Conservation (phyloP, 2,113 vertebrate genomes). For the Pan troglodytes region DNA sequence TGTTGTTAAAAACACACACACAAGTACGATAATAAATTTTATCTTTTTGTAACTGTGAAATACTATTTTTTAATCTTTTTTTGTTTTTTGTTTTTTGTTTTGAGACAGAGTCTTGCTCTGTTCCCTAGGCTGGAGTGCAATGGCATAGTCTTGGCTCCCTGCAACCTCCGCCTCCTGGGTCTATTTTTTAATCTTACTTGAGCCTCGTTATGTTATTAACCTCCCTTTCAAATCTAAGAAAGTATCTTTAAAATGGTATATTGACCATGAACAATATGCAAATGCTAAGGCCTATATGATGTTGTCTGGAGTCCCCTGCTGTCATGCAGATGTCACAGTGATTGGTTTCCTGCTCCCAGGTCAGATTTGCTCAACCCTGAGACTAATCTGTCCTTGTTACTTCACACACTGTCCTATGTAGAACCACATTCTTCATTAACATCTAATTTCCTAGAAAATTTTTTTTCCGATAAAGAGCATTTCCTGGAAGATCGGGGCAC, state of each 20-base stretch:
- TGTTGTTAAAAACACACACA: not conserved
- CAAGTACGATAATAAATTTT: not conserved
- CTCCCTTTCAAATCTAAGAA: not conserved
- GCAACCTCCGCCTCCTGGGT: too few relatives aligned
- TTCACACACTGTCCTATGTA: not conserved
- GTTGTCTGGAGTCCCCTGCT: accelerated
- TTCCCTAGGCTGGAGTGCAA: too few relatives aligned
- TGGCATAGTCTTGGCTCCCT: too few relatives aligned
- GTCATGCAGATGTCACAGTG: accelerated
- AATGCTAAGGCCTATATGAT: not conserved
- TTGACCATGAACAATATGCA: not conserved
- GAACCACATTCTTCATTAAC: not conserved
- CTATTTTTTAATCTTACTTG: not conserved
- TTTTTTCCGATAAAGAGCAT: not conserved
- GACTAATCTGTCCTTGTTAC: not conserved
- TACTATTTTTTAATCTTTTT: not conserved
- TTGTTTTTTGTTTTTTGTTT: too few relatives aligned
- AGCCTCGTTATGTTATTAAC: not conserved
- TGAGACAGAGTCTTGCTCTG: too few relatives aligned
- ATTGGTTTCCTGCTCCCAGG: not conserved
- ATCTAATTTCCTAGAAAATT: not conserved
- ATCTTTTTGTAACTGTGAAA: not conserved
- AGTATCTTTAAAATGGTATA: not conserved
- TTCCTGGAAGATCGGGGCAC: not conserved
- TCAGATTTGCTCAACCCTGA: not conserved